Conservation (phyloP, 2,113 vertebrate genomes). For the Triplophysa dalaica region DNA sequence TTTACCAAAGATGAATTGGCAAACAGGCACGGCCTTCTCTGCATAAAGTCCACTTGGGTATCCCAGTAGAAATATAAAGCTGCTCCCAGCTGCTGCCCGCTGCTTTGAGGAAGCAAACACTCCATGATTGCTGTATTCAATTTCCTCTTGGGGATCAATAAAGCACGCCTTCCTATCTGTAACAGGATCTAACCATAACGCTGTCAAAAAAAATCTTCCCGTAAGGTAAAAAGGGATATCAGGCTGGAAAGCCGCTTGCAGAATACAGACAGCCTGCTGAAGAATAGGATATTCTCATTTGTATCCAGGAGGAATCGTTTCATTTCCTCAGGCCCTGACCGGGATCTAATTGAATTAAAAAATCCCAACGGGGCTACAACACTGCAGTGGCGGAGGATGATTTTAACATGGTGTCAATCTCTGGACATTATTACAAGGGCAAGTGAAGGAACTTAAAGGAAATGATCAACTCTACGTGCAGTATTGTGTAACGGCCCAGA, state of each 20-base stretch:
- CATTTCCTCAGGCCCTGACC: constrained; percentile 76
- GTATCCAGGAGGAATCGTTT: constrained; percentile 72
- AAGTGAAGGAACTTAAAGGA: neutral
- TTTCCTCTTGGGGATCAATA: constrained; percentile 61
- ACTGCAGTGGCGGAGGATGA: neutral
- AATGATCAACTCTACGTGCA: neutral
- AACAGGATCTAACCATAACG: constrained; percentile 57
- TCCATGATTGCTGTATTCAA: neutral
- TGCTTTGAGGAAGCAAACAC: neutral
- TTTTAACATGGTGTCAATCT: constrained; percentile 34
- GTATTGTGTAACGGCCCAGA: too few relatives aligned
- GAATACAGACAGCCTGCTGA: constrained; percentile 52
- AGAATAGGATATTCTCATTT: constrained; percentile 51
- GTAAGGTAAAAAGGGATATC: neutral
- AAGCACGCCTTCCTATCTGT: constrained; percentile 57
- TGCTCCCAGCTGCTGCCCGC: neutral
- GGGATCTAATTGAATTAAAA: constrained; percentile 41
- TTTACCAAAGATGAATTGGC: neutral
- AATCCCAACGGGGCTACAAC: constrained; percentile 1
- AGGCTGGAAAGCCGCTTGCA: constrained; percentile 48
- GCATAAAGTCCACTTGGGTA: neutral
- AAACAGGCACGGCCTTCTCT: neutral
- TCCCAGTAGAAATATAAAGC: neutral
- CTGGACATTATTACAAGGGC: constrained; percentile 16
- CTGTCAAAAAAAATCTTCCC: constrained; percentile 51